A percentile compares a stretch with the other conserved stretches of the same genome.
Conservation (phyloP, 2,113 vertebrate species). For the Chauna torquata region DNA sequence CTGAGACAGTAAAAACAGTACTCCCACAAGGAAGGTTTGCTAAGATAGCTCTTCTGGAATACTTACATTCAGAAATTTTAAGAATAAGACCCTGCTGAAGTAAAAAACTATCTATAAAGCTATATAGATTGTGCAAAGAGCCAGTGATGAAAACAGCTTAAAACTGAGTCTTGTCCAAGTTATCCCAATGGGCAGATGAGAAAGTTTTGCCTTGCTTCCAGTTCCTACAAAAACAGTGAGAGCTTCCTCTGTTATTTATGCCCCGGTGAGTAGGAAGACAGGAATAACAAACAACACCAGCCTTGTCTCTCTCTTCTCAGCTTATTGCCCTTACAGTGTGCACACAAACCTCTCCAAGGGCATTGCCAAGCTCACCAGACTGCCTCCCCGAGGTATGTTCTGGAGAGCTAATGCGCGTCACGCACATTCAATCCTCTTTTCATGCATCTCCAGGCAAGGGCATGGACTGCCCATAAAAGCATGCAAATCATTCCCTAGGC, state of each 20-base stretch:
- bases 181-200: neutral
- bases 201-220: neutral
- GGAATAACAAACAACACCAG: neutral
- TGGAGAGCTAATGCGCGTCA: conserved; percentile 2
- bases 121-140: neutral
- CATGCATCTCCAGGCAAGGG: conserved; percentile 56
- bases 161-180: neutral
- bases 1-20: neutral
- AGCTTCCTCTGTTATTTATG: conserved; percentile 22
- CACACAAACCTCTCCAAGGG: neutral
- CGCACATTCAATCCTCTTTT: conserved; percentile 41
- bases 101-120: neutral
- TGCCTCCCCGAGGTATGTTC: neutral
- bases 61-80: neutral
- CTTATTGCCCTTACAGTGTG: neutral
- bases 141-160: neutral
- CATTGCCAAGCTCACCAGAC: conserved; percentile 31
- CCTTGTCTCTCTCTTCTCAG: neutral
- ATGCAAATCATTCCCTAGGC: conserved; percentile 23
- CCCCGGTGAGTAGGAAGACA: neutral
- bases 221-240: neutral
- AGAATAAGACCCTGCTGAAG: neutral
- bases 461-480: neutral
- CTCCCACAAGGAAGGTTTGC: neutral
- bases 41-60: neutral